These are phyloP conservation scores for Malthinus seriepunctatus DNA, from an alignment of 2,888 invertebrate genomes.

Conservation along the genomic window DNA sequence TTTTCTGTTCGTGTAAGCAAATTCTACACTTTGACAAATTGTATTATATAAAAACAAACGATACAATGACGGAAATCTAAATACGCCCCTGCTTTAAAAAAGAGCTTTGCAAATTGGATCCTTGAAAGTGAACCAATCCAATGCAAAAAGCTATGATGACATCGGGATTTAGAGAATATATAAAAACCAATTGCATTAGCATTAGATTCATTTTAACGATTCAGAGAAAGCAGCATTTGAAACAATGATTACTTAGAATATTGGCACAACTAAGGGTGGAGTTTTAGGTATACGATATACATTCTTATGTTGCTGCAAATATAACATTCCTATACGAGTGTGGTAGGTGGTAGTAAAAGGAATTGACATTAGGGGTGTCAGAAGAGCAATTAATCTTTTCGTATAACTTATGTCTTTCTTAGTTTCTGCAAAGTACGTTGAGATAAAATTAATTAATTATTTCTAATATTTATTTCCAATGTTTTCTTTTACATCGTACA, in stretches of 20 bases:
- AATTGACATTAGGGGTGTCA: constrained; percentile 51
- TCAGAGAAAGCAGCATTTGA: constrained; percentile 42
- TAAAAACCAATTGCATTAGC: constrained; percentile 51
- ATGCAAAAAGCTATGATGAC: constrained; percentile 42
- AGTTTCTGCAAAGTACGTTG: constrained; percentile 12
- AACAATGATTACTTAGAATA: constrained; percentile 49
- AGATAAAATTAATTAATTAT: constrained; percentile 13
- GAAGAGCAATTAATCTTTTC: constrained; percentile 51
- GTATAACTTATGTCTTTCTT: constrained; percentile 37
- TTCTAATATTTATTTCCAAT: constrained; percentile 6
- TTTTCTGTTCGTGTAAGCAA: not conserved
- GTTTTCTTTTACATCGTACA: not conserved
- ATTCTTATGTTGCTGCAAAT: constrained; percentile 36
- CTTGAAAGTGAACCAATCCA: constrained; percentile 32
- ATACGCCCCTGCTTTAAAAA: constrained; percentile 29
- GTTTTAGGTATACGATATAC: constrained; percentile 35
- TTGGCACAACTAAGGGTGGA: constrained; percentile 38
- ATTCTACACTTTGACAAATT: constrained; percentile 1
- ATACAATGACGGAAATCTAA: constrained; percentile 12
- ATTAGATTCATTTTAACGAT: constrained; percentile 45
- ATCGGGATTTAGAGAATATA: constrained; percentile 46
- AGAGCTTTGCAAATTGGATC: constrained; percentile 37
- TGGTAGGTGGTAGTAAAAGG: constrained; percentile 51
- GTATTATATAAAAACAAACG: constrained; percentile 13
- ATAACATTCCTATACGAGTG: constrained; percentile 42